Base-by-base conservation (phyloP, 2,113 vertebrate genomes). In the Phyllostomus hastatus region DNA sequence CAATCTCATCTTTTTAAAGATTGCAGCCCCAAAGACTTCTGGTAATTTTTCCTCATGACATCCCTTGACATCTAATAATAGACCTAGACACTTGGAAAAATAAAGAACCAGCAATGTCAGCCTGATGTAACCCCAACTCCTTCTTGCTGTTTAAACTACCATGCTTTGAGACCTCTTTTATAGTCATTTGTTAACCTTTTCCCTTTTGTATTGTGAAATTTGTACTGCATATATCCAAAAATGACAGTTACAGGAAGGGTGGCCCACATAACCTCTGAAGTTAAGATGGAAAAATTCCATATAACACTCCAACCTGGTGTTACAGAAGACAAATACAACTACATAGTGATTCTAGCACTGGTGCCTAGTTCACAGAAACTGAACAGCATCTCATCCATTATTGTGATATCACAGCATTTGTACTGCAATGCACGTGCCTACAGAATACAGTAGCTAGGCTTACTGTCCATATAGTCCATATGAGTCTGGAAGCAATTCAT, bases 121-220 rank as follows among this genome's bases (percentile, higher is more conserved):
- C 7, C 43, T 26, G 4, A 35, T 78, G 7, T 70, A 89, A 88
- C 38, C 15, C 31, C 41, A 82, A 19, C 20, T 85, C 20, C 73
- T 78, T 88, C 50, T 90, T n/a, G 54, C 52, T 87, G 10, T 88
- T 87, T 90, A 92, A 91, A 67, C 26, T 95, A 31, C 16, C n/a
- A 38, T 67, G 46, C 11, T 19, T 50, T 67, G 38, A 70, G 76
- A 70, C 10, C 78, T 80, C 31, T 73, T 93, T 54, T 64, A 8
- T 70, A 90, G 46, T 80, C 48, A 91, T 80, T 84, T 91, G 70
- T 84, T 90, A 84, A 76, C n/a, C 26, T 66, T 94, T 88, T 88
- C 24, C 66, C 28, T 90, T 28, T 64, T 96, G 75, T n/a, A 59
- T 46, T 81, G 31, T 76, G n/a, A 61, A 91, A 91, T 3, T 43